Evolutionary conservation across 2,113 vertebrate species (phyloP).

Genomic region (Leptocoma aspasia): DNA sequence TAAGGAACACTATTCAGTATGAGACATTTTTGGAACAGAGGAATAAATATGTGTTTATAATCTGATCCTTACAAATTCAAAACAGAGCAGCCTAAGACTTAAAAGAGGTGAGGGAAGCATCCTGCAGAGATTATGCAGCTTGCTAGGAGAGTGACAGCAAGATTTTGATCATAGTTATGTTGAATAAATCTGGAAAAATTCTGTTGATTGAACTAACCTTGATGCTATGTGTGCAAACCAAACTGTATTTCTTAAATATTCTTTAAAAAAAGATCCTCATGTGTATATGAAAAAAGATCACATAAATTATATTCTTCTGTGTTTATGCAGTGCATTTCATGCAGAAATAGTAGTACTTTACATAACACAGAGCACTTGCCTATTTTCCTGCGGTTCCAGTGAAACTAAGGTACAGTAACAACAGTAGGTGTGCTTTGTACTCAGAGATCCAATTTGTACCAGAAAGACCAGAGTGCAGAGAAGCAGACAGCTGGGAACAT

Average conservation of each 20-base stretch:
- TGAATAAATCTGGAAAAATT: conserved; percentile 10
- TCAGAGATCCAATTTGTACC: neutral
- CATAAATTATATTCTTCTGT: neutral
- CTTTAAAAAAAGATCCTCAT: neutral
- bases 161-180: neutral
- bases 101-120: conserved; percentile 17
- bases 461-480: neutral
- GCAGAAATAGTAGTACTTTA: neutral
- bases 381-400: neutral
- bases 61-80: conserved; percentile 24
- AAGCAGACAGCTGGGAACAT: neutral
- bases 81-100: conserved; percentile 16
- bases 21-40: neutral
- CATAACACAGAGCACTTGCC: neutral
- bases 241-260: neutral
- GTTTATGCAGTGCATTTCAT: neutral
- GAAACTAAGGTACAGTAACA: neutral
- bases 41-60: conserved; percentile 28
- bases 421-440: neutral
- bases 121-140: neutral
- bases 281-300: neutral
- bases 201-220: neutral
- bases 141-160: neutral
- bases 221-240: neutral
- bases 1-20: neutral